Evolutionary conservation across 2,888 invertebrate species (phyloP).

Genomic region (Pristionchus entomophagus): DNA sequence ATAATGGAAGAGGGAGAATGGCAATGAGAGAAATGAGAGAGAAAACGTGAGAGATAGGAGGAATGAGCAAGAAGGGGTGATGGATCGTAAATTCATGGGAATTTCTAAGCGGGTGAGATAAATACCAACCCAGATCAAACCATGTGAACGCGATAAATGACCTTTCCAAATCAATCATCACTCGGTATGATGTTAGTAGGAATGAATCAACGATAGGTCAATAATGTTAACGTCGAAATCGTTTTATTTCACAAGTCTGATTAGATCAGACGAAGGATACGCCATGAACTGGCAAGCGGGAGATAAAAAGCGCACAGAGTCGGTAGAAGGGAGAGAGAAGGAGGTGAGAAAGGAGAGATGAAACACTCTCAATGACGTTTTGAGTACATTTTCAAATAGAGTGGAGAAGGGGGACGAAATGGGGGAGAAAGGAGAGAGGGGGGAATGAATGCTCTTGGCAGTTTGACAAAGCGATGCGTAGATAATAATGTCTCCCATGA

Average conservation of each 20-base stretch:
- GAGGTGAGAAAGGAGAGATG: constrained; percentile 16
- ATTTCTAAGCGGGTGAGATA: not conserved
- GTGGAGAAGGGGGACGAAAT: not conserved
- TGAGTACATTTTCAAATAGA: constrained; percentile 33
- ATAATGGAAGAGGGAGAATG: constrained; percentile 3
- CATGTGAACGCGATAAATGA: too few relatives aligned
- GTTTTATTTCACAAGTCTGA: too few relatives aligned
- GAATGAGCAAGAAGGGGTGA: not conserved
- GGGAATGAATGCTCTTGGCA: not conserved
- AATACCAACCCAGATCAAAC: too few relatives aligned
- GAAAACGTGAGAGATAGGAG: not conserved
- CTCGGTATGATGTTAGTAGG: too few relatives aligned
- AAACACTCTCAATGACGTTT: constrained; percentile 9
- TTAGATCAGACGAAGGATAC: too few relatives aligned
- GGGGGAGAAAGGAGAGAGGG: not conserved
- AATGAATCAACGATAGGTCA: too few relatives aligned
- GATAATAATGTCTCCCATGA: not conserved
- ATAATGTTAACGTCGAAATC: too few relatives aligned
- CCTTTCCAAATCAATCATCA: too few relatives aligned
- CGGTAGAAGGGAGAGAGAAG: not conserved
- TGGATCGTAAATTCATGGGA: constrained; percentile 21
- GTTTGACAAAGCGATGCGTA: not conserved
- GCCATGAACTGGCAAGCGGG: not conserved
- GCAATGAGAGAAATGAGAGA: constrained; percentile 1
- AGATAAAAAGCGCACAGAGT: not conserved